Base-by-base conservation (phyloP, 2,888 invertebrate species). In the Brachyptera putata region DNA sequence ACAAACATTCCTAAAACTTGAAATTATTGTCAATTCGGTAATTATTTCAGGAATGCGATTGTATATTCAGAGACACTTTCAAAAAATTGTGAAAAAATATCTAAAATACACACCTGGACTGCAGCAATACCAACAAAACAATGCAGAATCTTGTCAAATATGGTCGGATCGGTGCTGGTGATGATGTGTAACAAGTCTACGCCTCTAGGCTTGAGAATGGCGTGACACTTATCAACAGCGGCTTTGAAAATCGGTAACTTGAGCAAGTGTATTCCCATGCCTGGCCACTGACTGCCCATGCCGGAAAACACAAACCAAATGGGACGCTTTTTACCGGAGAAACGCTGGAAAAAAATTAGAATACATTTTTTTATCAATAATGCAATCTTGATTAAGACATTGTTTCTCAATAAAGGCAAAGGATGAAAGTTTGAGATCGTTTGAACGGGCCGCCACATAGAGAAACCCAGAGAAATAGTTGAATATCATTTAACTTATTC, bases 61-160 rank as follows among this genome's bases (percentile, higher is more conserved):
- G n/a, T n/a, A n/a, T n/a, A n/a, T n/a, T n/a, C n/a, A n/a, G n/a
- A n/a, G n/a, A n/a, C n/a, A n/a, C n/a, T n/a, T n/a, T n/a, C n/a
- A n/a, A n/a, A n/a, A n/a, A n/a, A n/a, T n/a, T n/a, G n/a, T n/a
- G n/a, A n/a, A n/a, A n/a, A n/a, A n/a, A n/a, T n/a, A n/a, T n/a
- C n/a, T n/a, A n/a, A n/a, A n/a, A n/a, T n/a, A n/a, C n/a, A 11
- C 69, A 69, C 59, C 74, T 73, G 16, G 73, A 74, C 50, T 68
- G 87, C 84, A 16, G 87, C 85, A 67, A 89, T 89, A 49, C 85
- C 84, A 39, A 88, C 83, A 72, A 90, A 89, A 11, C 84, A 84
- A 71, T 86, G 78, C 22, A 86, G 70, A 60, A 85, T 85, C 67
- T 84, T 82, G 59, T 86, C 82, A 67, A 85, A 84, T 2, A 79